Percentiles rank a stretch among this genome's conserved stretches.
Evolutionary conservation across 2,113 vertebrate species (phyloP).

Genomic region (Oxygymnocypris stewartii): DNA sequence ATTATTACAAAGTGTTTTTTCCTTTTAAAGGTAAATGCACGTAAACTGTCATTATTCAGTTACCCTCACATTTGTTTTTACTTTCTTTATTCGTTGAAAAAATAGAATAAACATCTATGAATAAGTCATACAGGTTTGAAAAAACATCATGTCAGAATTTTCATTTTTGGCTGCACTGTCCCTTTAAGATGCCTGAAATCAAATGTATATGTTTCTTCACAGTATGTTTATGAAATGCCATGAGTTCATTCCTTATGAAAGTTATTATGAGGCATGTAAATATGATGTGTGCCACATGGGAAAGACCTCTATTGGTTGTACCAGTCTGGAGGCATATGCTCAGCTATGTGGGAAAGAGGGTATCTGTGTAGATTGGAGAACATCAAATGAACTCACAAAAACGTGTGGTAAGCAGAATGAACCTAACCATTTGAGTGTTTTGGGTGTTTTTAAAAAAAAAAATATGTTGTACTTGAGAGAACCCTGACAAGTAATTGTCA

Average conservation of each 20-base stretch:
- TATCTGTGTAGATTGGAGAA: conserved; percentile 85
- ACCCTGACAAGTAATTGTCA: background rate
- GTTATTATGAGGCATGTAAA: conserved; percentile 78
- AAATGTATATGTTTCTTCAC: conserved; percentile 32
- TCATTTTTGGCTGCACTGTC: background rate
- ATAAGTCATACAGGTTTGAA: background rate
- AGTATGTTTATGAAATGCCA: conserved; percentile 83
- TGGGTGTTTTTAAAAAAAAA: background rate
- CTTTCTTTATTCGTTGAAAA: too few species aligned
- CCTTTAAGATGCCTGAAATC: background rate
- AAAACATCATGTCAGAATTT: background rate
- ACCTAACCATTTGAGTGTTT: background rate
- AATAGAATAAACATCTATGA: background rate
- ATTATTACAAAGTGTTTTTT: background rate
- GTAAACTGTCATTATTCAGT: background rate
- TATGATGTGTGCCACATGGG: conserved; percentile 77
- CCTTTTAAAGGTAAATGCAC: background rate
- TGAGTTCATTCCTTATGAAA: conserved; percentile 60
- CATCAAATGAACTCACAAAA: conserved; percentile 58
- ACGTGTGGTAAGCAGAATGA: conserved; percentile 76
- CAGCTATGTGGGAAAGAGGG: conserved; percentile 70
- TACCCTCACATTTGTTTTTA: too few species aligned
- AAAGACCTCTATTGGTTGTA: conserved; percentile 64
- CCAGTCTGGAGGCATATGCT: conserved; percentile 80
- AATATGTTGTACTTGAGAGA: background rate